phyloP scores from a whole-genome alignment of 2,797 vertebrate species.

The Mormyrus proboscirostris region DNA sequence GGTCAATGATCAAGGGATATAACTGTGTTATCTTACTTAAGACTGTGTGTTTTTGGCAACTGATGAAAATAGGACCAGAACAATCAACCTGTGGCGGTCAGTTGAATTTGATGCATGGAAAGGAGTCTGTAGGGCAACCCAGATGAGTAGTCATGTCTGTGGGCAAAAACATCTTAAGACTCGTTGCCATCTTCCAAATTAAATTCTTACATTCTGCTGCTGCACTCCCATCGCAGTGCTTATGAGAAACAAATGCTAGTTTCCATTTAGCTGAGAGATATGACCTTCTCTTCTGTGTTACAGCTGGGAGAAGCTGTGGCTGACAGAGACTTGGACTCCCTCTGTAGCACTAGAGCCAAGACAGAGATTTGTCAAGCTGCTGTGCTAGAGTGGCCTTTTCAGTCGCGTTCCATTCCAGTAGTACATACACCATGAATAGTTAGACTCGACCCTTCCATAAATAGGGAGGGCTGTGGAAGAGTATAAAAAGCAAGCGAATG shows the following conservation, averaged over 20 bases:
- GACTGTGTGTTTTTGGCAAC: neutral
- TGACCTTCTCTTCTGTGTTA: neutral
- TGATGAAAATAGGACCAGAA: neutral
- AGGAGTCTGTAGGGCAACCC: neutral
- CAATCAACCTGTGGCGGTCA: neutral
- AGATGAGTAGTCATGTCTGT: neutral
- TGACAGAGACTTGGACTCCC: neutral
- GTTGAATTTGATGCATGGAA: neutral
- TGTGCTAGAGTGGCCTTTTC: conserved; percentile 2
- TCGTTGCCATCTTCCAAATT: neutral
- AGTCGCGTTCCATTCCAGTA: conserved; percentile 20
- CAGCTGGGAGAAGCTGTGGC: neutral
- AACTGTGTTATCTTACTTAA: neutral
- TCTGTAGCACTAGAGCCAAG: neutral
- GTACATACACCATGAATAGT: conserved; percentile 18
- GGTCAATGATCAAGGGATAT: neutral
- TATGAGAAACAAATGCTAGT: neutral
- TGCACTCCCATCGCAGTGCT: neutral
- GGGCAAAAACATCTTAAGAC: neutral
- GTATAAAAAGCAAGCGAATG: conserved; percentile 30
- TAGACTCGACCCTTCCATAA: conserved; percentile 29
- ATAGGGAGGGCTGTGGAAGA: conserved; percentile 21
- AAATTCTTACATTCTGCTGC: neutral
- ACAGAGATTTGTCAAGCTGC: conserved; percentile 16
- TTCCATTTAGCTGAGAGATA: neutral